phyloP scores from a whole-genome alignment of 2,113 vertebrate genomes.

The Myanophis thanlyinensis region DNA sequence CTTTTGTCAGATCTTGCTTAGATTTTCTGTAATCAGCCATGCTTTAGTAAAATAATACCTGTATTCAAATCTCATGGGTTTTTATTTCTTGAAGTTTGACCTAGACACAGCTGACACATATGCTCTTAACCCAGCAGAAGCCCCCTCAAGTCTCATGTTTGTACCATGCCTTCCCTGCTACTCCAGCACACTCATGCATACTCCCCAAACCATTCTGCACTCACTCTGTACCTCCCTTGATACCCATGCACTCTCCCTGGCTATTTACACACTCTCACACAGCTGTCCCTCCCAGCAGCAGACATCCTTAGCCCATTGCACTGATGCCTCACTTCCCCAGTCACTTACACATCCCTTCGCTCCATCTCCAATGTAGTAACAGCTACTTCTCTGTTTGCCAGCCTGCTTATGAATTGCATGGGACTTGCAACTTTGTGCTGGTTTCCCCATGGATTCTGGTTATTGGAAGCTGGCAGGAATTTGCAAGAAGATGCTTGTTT shows the following conservation, averaged over 20 bases:
- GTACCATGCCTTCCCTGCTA: neutral
- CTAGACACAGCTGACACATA: no score
- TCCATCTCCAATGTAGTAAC: neutral
- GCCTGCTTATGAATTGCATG: neutral
- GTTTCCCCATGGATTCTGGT: neutral
- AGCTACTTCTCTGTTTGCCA: neutral
- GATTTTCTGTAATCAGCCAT: no score
- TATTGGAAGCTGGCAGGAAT: neutral
- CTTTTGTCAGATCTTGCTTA: no score
- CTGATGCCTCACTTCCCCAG: neutral
- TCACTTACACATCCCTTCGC: neutral
- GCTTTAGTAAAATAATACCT: no score
- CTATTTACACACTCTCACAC: neutral
- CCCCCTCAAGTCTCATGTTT: neutral
- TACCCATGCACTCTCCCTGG: neutral
- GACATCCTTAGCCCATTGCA: neutral
- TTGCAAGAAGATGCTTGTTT: neutral
- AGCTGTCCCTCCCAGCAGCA: neutral
- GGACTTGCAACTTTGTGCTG: neutral
- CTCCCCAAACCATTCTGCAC: neutral
- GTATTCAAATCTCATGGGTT: no score
- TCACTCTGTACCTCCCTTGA: neutral
- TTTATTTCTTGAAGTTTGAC: no score
- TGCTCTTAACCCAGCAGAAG: neutral
- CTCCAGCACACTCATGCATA: neutral